phyloP scores from a whole-genome alignment of 1,140 invertebrate species.

The Leguminivora glycinivorella region DNA sequence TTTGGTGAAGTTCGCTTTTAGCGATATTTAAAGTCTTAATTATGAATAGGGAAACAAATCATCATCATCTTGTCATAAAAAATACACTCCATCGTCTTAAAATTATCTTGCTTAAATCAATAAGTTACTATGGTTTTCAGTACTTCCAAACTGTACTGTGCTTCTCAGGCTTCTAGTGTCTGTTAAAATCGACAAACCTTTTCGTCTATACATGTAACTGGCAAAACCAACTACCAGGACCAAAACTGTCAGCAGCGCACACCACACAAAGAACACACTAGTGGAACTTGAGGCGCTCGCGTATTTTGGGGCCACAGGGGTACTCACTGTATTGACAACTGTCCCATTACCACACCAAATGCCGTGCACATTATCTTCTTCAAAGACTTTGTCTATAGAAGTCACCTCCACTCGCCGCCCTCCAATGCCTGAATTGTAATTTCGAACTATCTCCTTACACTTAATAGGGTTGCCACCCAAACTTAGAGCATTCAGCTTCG shows the following conservation, averaged over 20 bases:
- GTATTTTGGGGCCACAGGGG: background rate
- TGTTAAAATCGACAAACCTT: background rate
- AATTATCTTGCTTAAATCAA: background rate
- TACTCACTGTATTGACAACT: slow-evolving; percentile 11
- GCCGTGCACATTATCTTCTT: slow-evolving; percentile 68
- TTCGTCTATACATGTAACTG: slow-evolving; percentile 34
- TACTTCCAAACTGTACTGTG: background rate
- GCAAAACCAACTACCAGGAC: slow-evolving; percentile 32
- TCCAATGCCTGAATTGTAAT: slow-evolving; percentile 38
- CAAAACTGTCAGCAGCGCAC: slow-evolving; percentile 37
- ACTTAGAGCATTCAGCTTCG: slow-evolving; percentile 54
- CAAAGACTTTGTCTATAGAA: slow-evolving; percentile 60
- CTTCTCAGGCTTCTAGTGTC: background rate
- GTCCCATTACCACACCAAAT: slow-evolving; percentile 58
- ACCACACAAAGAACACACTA: slow-evolving; percentile 36
- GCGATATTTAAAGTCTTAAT: background rate
- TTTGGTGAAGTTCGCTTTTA: background rate
- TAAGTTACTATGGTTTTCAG: background rate
- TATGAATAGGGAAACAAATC: background rate
- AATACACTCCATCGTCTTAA: no score
- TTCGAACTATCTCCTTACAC: slow-evolving; percentile 60
- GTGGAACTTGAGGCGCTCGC: slow-evolving; percentile 9
- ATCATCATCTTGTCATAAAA: no score
- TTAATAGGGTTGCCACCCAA: slow-evolving; percentile 63
- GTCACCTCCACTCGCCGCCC: slow-evolving; percentile 51